Evolutionary conservation across 1,140 invertebrate genomes (phyloP), one percentile per base, ranked within the genome.

Genomic region (Chlorops oryzae): DNA sequence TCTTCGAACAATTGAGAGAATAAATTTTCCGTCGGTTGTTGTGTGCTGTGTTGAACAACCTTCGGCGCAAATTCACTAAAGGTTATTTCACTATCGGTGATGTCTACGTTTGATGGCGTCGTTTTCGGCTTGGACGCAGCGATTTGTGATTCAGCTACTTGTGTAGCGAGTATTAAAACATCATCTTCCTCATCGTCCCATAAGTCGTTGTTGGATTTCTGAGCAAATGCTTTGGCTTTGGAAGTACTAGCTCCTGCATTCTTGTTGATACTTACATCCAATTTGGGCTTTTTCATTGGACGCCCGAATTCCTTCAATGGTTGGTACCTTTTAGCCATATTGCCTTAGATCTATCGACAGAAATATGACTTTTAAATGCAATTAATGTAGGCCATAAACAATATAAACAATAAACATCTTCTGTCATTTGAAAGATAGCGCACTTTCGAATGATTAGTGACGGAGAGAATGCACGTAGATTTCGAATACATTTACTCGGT

Each of bases 151-250:
- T 69, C 65, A 18, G 57, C 66, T 27, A 51, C 40, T 47, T 69
- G 65, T 0, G 66, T 64, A 27, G 65, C 66, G 37, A 66, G 40
- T 13, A 69, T 24, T 21, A 69, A 61, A 15, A 59, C 63, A 49
- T 68, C 65, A 20, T 69, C 66, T 25, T 69, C 66, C 9, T 69
- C 63, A 45, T 59, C 60, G 7, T 48, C 65, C 65, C 66, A 69
- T 2, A 69, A 66, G 18, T 64, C 47, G 22, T 54, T 46, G 15
- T 23, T 24, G 22, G 17, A 25, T 20, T 40, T 3, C 28, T 18
- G 22, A 44, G 28, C 38, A 4, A 6, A 38, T 13, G 10, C 37
- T n/a, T 20, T 20, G 22, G 37, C 10, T 21, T 28, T n/a, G 52
- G 41, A 13, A 27, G 52, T 5, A 54, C 25, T 2, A n/a, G n/a